Conservation (phyloP, 2,888 invertebrate species). For the Microctonus hyperodae region DNA sequence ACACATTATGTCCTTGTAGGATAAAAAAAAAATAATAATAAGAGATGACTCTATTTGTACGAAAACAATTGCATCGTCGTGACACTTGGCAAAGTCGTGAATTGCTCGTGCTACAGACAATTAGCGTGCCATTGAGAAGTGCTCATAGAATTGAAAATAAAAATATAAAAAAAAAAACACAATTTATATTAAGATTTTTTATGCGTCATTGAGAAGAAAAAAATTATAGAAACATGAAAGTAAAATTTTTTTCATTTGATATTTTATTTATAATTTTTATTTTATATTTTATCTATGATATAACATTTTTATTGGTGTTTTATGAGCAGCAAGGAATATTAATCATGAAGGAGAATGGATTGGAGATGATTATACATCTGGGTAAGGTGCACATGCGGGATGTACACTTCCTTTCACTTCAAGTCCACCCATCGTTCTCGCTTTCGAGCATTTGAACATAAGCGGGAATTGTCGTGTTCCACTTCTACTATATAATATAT, state of each 20-base stretch:
- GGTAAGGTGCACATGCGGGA: slow-evolving; percentile 5
- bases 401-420: slow-evolving; percentile 41
- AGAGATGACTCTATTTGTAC: slow-evolving; percentile 20
- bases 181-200: slow-evolving; percentile 11
- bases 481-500: background rate
- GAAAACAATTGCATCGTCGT: slow-evolving; percentile 27
- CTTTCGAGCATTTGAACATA: slow-evolving; percentile 32
- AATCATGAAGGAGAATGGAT: background rate
- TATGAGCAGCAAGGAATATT: background rate
- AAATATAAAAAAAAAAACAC: too few species aligned
- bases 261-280: too few species aligned
- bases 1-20: slow-evolving; percentile 22
- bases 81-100: slow-evolving; percentile 22
- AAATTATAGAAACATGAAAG: too few species aligned
- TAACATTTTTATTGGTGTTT: background rate
- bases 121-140: slow-evolving; percentile 28
- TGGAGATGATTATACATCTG: background rate
- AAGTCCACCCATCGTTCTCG: slow-evolving; percentile 33
- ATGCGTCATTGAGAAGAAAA: background rate
- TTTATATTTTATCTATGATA: too few species aligned
- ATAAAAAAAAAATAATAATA: background rate
- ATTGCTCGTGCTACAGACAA: slow-evolving; percentile 23
- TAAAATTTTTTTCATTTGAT: too few species aligned
- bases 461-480: slow-evolving; percentile 14
- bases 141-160: slow-evolving; percentile 12